Evolutionary conservation across 2,888 invertebrate genomes (phyloP).

Genomic region (Troglohyphantes excavatus): DNA sequence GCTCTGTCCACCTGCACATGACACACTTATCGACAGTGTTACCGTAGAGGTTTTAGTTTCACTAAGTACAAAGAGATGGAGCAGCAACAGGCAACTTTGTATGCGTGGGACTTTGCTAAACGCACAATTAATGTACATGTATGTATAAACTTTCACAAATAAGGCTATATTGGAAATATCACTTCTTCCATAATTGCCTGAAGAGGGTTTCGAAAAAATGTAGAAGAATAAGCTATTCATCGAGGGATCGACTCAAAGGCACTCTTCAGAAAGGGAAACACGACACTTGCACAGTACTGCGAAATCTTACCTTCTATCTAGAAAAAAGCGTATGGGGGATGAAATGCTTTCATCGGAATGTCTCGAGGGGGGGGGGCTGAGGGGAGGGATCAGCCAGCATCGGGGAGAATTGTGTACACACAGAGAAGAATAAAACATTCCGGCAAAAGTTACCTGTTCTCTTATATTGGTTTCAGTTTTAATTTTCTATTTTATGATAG

Average conservation of each 20-base stretch:
- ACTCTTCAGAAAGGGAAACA: not conserved
- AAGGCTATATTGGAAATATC: slow-evolving; percentile 14
- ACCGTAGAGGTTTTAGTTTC: not conserved
- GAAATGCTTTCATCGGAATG: not conserved
- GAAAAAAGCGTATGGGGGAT: not conserved
- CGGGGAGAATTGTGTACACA: no score
- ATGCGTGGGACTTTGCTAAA: no score
- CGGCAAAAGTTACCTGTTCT: no score
- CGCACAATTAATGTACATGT: not conserved
- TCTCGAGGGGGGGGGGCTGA: not conserved
- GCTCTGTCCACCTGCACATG: no score
- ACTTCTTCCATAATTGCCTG: slow-evolving; percentile 16
- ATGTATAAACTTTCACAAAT: slow-evolving; percentile 15
- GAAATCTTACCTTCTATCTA: not conserved
- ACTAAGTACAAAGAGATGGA: not conserved
- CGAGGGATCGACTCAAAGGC: no score
- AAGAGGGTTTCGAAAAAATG: slow-evolving; percentile 25
- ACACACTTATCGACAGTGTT: no score
- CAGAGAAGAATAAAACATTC: no score
- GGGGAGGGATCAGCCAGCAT: no score
- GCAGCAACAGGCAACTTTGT: not conserved
- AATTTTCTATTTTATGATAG: no score
- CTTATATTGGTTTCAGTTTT: no score
- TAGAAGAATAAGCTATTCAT: slow-evolving; percentile 63
- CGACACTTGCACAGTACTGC: not conserved